Base-by-base conservation (phyloP, 2,888 invertebrate species). In the Drosophila tanythrix region DNA sequence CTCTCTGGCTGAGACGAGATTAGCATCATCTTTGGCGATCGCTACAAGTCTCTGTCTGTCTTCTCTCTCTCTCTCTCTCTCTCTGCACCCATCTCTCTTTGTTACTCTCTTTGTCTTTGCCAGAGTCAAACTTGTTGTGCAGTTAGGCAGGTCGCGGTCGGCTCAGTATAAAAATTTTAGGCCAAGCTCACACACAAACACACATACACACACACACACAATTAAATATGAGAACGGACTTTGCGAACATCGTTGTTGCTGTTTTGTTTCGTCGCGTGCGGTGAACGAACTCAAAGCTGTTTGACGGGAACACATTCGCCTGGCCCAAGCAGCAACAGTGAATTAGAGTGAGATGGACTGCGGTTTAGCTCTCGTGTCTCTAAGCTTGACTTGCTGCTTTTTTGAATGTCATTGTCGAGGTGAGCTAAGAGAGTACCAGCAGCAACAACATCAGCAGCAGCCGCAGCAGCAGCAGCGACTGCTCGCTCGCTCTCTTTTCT, bases 201-300 rank as follows among this genome's bases (percentile, higher is more conserved):
- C 33, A 18, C 13, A 60, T 43, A 38, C 46, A 31, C 33, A 50
- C 46, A 50, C 46, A 38, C 36, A 58, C 1, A 43, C 18, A 52
- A 29, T 36, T n/a, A 31, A 25, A 21, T 57, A 43, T 57, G 40
- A 57, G 43, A 59, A 59, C 66, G 56, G 27, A 64, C 40, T 55
- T 27, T 21, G 68, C 69, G 56, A 68, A 56, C 50, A 51, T 50
- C 21, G 48, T 29, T 43, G 65, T 51, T 52, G 63, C 60, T 56
- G 56, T 55, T 55, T 55, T 25, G 56, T 7, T 40, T 61, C 76
- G 56, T 79, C 66, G 73, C 72, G 76, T 76, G 83, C 91, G 92
- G 93, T 93, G 90, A 92, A 92, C 91, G 92, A 92, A 92, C 92
- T 92, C 85, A 84, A 92, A 92, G 92, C 91, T 83, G 93, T 90